Percentiles rank a stretch among this genome's conserved stretches.
Evolutionary conservation across 2,113 vertebrate genomes (phyloP).

Genomic region (Phylloscopus whistleri): DNA sequence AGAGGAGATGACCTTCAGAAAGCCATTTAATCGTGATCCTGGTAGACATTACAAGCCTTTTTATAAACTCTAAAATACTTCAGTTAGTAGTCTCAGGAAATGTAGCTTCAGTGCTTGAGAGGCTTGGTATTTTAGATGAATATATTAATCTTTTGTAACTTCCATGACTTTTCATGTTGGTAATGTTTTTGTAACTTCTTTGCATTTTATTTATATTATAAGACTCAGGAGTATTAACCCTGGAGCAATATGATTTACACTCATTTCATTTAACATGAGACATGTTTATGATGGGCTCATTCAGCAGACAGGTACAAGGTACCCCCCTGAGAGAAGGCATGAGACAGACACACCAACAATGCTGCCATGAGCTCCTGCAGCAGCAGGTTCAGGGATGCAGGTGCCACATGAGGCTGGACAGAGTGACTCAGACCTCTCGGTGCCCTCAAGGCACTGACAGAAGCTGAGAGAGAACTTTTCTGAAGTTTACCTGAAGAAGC

Average conservation of each 20-base stretch:
- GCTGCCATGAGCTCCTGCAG: background rate
- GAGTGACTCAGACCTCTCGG: background rate
- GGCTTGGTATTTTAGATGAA: background rate
- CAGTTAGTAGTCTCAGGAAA: background rate
- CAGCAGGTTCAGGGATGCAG: background rate
- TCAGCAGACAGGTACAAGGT: background rate
- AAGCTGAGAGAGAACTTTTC: background rate
- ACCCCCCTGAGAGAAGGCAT: background rate
- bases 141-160: background rate
- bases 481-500: background rate
- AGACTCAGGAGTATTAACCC: background rate
- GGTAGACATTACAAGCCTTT: background rate
- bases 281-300: rapidly evolving
- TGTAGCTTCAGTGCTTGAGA: background rate
- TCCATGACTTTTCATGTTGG: background rate
- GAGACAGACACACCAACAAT: background rate
- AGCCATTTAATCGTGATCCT: background rate
- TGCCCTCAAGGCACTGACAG: background rate
- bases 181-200: background rate
- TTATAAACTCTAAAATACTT: background rate
- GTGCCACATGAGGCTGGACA: background rate
- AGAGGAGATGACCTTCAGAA: background rate
- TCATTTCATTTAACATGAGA: background rate
- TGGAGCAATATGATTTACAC: background rate
- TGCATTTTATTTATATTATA: background rate